phyloP scores from a whole-genome alignment of 2,113 vertebrate genomes.

The Leptodactylus fuscus region DNA sequence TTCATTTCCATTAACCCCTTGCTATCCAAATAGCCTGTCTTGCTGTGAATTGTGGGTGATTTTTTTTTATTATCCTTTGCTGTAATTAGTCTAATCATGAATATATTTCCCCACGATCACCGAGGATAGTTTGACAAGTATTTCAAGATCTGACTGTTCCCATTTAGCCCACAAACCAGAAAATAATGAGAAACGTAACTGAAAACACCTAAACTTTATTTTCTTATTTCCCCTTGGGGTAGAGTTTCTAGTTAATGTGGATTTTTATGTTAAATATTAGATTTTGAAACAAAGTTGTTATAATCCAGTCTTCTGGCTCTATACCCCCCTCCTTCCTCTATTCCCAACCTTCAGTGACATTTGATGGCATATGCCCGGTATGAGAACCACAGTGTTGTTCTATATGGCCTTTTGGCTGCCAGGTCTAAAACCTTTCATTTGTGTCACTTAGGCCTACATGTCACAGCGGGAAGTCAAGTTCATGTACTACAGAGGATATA shows the following conservation, averaged over 20 bases:
- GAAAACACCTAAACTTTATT: background rate
- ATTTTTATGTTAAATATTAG: background rate
- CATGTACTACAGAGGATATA: slow-evolving; percentile 10
- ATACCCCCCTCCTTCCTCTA: no score
- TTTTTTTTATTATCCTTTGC: background rate
- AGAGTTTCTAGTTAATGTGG: background rate
- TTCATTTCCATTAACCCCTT: slow-evolving; percentile 52
- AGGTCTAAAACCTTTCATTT: slow-evolving; percentile 35
- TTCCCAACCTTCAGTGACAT: slow-evolving; percentile 21
- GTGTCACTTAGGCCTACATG: slow-evolving; percentile 52
- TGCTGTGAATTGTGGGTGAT: slow-evolving; percentile 41
- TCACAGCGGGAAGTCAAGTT: slow-evolving; percentile 61
- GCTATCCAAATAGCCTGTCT: background rate
- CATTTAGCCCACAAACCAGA: background rate
- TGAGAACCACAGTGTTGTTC: slow-evolving; percentile 6
- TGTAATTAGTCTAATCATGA: background rate
- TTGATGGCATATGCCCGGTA: slow-evolving; percentile 7
- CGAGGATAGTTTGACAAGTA: background rate
- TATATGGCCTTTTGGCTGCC: slow-evolving; percentile 26
- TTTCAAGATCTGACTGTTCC: background rate
- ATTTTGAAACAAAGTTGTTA: background rate
- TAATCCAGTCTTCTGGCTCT: background rate
- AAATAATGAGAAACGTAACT: background rate
- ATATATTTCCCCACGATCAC: background rate
- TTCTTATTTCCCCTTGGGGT: background rate